A percentile compares a stretch with the other conserved stretches of the same genome.
Conservation (phyloP, 2,888 invertebrate genomes). For the Apamea anceps region DNA sequence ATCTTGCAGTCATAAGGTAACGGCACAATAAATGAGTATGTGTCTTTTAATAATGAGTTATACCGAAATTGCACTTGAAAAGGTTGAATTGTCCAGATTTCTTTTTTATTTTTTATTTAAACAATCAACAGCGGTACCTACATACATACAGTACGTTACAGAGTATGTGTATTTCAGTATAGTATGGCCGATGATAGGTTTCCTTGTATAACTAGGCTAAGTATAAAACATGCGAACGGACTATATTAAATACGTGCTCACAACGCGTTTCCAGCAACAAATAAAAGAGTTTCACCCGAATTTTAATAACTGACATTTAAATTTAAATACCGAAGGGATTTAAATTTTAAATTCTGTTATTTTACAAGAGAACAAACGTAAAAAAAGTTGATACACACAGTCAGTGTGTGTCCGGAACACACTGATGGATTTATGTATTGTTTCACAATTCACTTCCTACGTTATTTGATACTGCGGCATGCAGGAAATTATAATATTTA, state of each 20-base stretch:
- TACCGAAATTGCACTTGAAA: too few species aligned
- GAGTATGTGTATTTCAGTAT: too few species aligned
- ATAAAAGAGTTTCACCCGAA: slow-evolving; percentile 22
- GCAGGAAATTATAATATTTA: neutral
- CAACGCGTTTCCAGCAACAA: slow-evolving; percentile 16
- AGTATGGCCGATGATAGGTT: too few species aligned
- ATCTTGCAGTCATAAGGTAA: neutral
- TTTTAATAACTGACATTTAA: slow-evolving; percentile 36
- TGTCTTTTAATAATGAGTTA: too few species aligned
- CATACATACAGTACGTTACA: too few species aligned
- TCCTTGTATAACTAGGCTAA: too few species aligned
- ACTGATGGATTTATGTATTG: slow-evolving; percentile 52
- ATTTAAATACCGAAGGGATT: slow-evolving; percentile 29
- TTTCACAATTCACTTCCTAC: slow-evolving; percentile 50
- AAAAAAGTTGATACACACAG: slow-evolving; percentile 21
- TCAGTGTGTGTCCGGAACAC: slow-evolving; percentile 43
- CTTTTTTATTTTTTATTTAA: too few species aligned
- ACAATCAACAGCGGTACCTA: too few species aligned
- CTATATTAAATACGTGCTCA: slow-evolving; percentile 5
- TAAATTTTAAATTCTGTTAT: slow-evolving; percentile 43
- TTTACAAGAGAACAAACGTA: slow-evolving; percentile 29
- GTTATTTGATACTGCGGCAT: slow-evolving; percentile 34
- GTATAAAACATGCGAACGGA: too few species aligned
- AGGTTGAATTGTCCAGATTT: too few species aligned
- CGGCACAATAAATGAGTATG: neutral